Evolutionary conservation across 2,888 invertebrate genomes (phyloP).

Genomic region (Gastrophysa polygoni): DNA sequence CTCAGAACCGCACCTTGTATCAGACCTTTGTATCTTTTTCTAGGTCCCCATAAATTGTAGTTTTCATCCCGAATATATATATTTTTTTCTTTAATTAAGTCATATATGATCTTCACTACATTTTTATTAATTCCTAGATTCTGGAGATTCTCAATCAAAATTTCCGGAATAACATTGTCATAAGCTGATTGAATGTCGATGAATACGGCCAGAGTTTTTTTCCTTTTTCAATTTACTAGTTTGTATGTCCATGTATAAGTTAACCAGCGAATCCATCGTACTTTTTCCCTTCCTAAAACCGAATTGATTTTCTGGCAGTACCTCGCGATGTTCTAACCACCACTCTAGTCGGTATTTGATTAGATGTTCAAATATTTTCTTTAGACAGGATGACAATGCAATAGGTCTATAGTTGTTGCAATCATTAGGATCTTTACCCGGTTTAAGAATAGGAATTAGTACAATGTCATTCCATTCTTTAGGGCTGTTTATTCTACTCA

Average conservation of each 20-base stretch:
- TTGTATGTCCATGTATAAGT: neutral
- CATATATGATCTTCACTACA: neutral
- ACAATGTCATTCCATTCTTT: slow-evolving; percentile 7
- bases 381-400: slow-evolving; percentile 6
- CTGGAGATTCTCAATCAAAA: neutral
- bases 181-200: slow-evolving; percentile 12
- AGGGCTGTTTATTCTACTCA: neutral
- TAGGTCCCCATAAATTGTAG: neutral
- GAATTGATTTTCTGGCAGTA: slow-evolving; percentile 1
- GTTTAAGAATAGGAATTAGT: slow-evolving; percentile 15
- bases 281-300: slow-evolving; percentile 17
- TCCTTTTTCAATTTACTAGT: slow-evolving; percentile 3
- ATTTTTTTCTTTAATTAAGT: neutral
- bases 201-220: neutral
- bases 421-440: slow-evolving; percentile 1
- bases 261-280: neutral
- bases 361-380: slow-evolving; percentile 13
- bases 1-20: neutral
- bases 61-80: neutral
- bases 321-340: slow-evolving; percentile 6
- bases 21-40: neutral
- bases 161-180: slow-evolving; percentile 15
- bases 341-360: slow-evolving; percentile 15
- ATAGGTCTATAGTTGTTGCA: slow-evolving; percentile 12
- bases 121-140: neutral